Percentiles rank a stretch among this genome's conserved stretches.
Evolutionary conservation across 37 sponge, comb jelly and placozoan genomes (phyloP).

Genomic region (Cladorhizidae sp.): DNA sequence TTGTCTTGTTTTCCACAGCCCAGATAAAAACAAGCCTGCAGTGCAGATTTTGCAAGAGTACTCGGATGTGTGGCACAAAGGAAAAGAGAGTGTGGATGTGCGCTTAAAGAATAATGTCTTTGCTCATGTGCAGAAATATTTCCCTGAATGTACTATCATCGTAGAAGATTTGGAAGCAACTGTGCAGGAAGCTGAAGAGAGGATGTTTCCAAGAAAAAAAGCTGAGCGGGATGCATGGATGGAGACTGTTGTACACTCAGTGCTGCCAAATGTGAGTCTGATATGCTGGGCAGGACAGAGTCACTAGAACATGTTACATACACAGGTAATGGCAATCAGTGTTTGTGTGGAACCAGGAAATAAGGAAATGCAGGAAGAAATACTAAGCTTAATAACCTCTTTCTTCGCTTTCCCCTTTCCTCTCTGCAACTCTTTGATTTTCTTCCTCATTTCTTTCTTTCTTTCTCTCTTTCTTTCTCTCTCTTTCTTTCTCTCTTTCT

Average conservation of each 20-base stretch:
- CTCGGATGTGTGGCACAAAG: constrained; percentile 42
- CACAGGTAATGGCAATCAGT: no score
- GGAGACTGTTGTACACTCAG: constrained; percentile 1
- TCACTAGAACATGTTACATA: no score
- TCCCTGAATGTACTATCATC: constrained; percentile 36
- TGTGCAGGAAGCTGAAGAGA: constrained; percentile 49
- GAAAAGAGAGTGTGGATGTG: constrained; percentile 39
- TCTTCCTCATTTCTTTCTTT: no score
- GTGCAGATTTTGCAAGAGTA: constrained; percentile 17
- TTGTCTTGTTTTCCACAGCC: neutral
- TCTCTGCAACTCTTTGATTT: no score
- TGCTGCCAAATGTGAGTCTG: constrained; percentile 2
- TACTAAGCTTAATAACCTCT: no score
- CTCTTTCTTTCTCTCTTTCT: no score
- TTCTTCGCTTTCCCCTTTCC: no score
- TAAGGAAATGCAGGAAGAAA: no score
- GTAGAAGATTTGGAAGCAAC: constrained; percentile 38
- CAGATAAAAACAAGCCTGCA: constrained; percentile 28
- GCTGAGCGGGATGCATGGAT: constrained; percentile 36
- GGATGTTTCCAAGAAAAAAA: constrained; percentile 24
- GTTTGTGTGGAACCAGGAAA: no score
- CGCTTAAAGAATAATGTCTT: constrained; percentile 1
- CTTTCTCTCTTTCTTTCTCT: no score
- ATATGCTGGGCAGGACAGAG: no score
- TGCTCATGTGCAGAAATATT: constrained; percentile 32